Evolutionary conservation across 1,140 invertebrate species (phyloP), one percentile per base, ranked within the genome.

Genomic region (Pachypeltis micranthus): DNA sequence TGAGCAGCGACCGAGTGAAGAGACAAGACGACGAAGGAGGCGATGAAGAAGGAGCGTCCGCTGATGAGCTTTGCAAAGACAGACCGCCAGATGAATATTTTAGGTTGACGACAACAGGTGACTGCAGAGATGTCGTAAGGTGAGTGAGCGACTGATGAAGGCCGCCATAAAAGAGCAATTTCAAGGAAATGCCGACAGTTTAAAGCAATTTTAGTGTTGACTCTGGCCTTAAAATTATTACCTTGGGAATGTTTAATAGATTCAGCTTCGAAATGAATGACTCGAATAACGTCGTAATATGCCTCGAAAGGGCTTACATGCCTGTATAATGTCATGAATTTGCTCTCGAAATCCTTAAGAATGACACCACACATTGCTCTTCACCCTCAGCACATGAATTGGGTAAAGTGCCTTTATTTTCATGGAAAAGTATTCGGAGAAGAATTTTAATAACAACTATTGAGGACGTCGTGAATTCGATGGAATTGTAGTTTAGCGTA

Each of bases 111-210:
- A 83, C 83, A 24, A 88, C 90, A 47, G 87, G 87, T 64, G 90
- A 94, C 74, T 94, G 91, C 75, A 83, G 91, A 67, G 90, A 94
- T 76, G 91, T 93, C 64, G 90, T 93, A 70, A 90, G 90, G 89
- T 91, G 81, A 82, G 70, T 55, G 24, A 2, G n/a, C n/a, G 24
- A 47, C 44, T 16, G 44, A 23, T 23, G 2, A 39, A 39, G n/a
- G n/a, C 24, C 44, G 2, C 2, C 24, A 3, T 3, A 2, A 47
- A 2, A 16, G 2, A 47, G 2, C 24, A 47, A 3, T 47, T 47
- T 47, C 24, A 47, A 2, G 24, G 2, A 47, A 47, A 14, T 47
- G 24, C 24, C 24, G n/a, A 10, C n/a, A n/a, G n/a, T 39, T 39
- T 39, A 10, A 39, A 39, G n/a, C 34, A 10, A 10, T 39, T 39